Percentiles rank a stretch among this genome's conserved stretches.
phyloP scores from a whole-genome alignment of 2,888 invertebrate species.

The Geophilus truncorum region DNA sequence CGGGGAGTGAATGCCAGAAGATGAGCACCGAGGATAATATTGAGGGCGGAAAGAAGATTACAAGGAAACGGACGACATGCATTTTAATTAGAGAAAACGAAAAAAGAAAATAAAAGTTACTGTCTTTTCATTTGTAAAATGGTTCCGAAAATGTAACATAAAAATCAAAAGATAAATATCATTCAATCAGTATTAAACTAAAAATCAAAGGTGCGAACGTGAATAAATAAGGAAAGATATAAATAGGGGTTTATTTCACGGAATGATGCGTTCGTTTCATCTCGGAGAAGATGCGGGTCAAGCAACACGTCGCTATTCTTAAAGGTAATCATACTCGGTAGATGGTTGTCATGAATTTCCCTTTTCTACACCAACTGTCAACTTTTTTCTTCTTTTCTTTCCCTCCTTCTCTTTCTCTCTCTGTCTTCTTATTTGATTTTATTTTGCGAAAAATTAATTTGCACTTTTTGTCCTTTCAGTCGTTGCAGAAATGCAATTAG shows the following conservation, averaged over 20 bases:
- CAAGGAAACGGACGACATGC: constrained; percentile 10
- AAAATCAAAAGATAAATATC: too few relatives aligned
- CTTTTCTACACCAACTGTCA: not conserved
- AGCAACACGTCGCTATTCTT: not conserved
- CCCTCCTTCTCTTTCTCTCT: too few relatives aligned
- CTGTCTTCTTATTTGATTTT: not conserved
- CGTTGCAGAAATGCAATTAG: not conserved
- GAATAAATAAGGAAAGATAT: not conserved
- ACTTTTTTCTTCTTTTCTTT: not conserved
- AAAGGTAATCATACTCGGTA: not conserved
- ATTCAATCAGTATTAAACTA: too few relatives aligned
- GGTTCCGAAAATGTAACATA: not conserved
- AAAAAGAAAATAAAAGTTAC: not conserved
- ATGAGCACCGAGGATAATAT: constrained; percentile 7
- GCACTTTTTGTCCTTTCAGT: not conserved
- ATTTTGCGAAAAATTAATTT: not conserved
- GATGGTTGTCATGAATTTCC: not conserved
- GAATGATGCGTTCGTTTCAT: not conserved
- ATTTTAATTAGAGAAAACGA: not conserved
- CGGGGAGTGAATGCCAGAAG: constrained; percentile 20
- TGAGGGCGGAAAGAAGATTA: constrained; percentile 8
- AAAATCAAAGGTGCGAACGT: too few relatives aligned
- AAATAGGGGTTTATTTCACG: not conserved
- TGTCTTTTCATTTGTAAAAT: too few relatives aligned
- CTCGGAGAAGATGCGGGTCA: not conserved